These are phyloP conservation scores for Hexactinellida sp. DNA, from an alignment of 37 sponge, comb jelly and placozoan species.

Conservation along the genomic window DNA sequence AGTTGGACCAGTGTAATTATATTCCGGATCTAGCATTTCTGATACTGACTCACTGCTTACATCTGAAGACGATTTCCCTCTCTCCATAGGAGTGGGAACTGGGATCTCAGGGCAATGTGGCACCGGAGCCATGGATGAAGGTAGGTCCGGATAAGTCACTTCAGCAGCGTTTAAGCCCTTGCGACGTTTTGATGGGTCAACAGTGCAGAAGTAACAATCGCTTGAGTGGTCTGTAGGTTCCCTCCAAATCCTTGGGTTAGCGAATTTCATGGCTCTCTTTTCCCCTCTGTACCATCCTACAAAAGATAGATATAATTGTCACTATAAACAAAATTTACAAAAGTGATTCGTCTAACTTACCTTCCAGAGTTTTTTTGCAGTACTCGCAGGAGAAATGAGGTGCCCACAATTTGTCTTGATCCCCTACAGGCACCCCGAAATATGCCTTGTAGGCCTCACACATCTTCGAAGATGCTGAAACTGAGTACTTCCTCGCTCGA, in stretches of 20 bases:
- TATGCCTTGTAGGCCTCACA: neutral
- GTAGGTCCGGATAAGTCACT: neutral
- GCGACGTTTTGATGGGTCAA: neutral
- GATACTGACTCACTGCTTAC: neutral
- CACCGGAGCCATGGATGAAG: neutral
- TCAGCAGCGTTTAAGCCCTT: neutral
- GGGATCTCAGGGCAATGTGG: neutral
- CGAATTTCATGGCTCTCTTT: neutral
- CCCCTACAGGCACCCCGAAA: neutral
- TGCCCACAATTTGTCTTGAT: too few relatives aligned
- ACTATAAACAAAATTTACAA: neutral
- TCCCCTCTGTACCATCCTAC: neutral
- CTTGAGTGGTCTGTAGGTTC: neutral
- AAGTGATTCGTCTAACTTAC: neutral
- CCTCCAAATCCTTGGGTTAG: neutral
- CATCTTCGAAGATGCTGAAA: neutral
- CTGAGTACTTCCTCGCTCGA: neutral
- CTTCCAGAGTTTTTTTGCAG: neutral
- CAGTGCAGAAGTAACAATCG: neutral
- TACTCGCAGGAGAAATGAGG: neutral
- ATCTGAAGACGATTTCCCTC: neutral
- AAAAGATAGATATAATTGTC: neutral
- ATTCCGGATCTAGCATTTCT: neutral
- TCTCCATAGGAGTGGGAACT: neutral
- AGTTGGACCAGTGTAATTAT: neutral